A percentile compares a stretch with the other conserved stretches of the same genome.
Conservation (phyloP, 2,797 vertebrate genomes). For the Acanthurus lineatus region DNA sequence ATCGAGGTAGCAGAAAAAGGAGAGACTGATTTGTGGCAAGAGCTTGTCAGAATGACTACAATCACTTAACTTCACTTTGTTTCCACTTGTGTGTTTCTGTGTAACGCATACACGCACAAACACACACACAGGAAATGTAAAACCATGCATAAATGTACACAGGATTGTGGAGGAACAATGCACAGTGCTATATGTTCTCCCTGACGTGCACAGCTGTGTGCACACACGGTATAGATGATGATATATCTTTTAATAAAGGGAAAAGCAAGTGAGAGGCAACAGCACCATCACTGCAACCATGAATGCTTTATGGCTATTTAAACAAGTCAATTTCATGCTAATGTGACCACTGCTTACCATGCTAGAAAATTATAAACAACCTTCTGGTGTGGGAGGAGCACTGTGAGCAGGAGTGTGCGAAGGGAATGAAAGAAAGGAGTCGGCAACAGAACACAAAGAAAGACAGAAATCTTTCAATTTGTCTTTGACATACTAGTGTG, state of each 20-base stretch:
- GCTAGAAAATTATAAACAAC: slow-evolving; percentile 79
- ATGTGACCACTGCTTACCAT: slow-evolving; percentile 83
- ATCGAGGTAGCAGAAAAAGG: slow-evolving; percentile 9
- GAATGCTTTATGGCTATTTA: slow-evolving; percentile 85
- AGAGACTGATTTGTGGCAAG: slow-evolving; percentile 43
- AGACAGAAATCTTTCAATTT: slow-evolving; percentile 11
- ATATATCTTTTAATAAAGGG: slow-evolving; percentile 68
- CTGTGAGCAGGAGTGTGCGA: slow-evolving; percentile 19
- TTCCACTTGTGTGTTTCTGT: background rate
- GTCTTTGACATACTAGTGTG: background rate
- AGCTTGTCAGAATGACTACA: slow-evolving; percentile 42
- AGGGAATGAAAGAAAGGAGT: slow-evolving; percentile 25
- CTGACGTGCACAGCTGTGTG: background rate
- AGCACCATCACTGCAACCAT: slow-evolving; percentile 58
- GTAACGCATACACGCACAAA: background rate
- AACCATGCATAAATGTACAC: slow-evolving; percentile 4
- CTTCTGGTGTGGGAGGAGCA: slow-evolving; percentile 41
- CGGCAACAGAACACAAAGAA: slow-evolving; percentile 5
- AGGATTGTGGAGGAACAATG: slow-evolving; percentile 8
- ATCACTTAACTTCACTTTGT: slow-evolving; percentile 33
- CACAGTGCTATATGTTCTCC: slow-evolving; percentile 2
- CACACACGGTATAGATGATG: slow-evolving; percentile 54
- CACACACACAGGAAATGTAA: background rate
- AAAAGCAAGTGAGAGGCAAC: slow-evolving; percentile 54
- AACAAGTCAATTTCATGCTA: slow-evolving; percentile 88